These are phyloP conservation scores for Gymnoscopelus braueri DNA, from an alignment of 2,797 vertebrate species.

Conservation along the genomic window DNA sequence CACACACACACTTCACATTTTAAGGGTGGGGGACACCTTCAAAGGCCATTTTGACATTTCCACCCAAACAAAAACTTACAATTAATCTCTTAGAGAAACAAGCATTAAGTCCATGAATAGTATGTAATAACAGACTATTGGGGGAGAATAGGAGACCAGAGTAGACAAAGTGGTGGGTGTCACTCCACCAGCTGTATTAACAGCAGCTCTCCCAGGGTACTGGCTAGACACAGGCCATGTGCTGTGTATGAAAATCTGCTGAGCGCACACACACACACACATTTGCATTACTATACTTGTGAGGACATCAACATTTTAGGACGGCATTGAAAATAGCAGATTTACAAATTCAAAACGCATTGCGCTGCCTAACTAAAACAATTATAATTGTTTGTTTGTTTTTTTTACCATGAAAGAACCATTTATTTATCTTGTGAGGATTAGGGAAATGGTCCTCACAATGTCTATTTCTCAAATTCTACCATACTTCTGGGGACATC, in stretches of 20 bases:
- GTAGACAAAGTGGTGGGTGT: slow-evolving; percentile 38
- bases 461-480: no score
- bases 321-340: no score
- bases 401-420: no score
- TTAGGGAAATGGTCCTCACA: no score
- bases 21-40: slow-evolving; percentile 27
- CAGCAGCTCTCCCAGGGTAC: slow-evolving; percentile 19
- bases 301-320: no score
- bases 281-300: no score
- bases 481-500: no score
- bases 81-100: slow-evolving; percentile 44
- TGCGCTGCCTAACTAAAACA: not conserved
- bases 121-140: slow-evolving; percentile 44
- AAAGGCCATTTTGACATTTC: slow-evolving; percentile 32
- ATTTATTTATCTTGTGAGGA: no score
- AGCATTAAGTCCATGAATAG: slow-evolving; percentile 48
- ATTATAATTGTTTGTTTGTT: no score
- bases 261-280: slow-evolving; percentile 29
- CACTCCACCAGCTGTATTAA: slow-evolving; percentile 16
- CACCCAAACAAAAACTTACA: slow-evolving; percentile 37
- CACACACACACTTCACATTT: not conserved
- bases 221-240: slow-evolving; percentile 27
- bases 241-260: slow-evolving; percentile 35
- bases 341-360: no score
- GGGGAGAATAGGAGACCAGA: not conserved